Evolutionary conservation across 2,888 invertebrate genomes (phyloP).

Genomic region (Chrysolina haemoptera): DNA sequence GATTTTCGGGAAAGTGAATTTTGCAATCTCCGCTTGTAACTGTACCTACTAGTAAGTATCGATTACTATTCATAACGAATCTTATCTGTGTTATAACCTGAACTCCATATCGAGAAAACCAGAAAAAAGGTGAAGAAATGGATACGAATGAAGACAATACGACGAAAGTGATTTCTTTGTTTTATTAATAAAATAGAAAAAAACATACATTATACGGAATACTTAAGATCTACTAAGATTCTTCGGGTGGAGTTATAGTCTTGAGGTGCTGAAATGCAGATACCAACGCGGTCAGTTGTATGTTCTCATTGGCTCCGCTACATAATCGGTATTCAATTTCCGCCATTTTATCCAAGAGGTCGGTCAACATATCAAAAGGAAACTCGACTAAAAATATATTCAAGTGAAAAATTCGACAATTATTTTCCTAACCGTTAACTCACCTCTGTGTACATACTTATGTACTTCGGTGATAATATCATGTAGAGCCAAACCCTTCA

Average conservation of each 20-base stretch:
- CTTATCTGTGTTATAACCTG: too few relatives aligned
- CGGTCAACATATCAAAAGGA: slow-evolving; percentile 83
- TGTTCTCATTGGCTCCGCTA: slow-evolving; percentile 89
- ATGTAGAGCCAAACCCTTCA: slow-evolving; percentile 92
- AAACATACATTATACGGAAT: slow-evolving; percentile 1
- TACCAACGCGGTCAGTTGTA: slow-evolving; percentile 91
- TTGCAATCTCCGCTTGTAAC: too few relatives aligned
- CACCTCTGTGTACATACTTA: slow-evolving; percentile 87
- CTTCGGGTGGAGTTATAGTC: slow-evolving; percentile 69
- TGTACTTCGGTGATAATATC: slow-evolving; percentile 96
- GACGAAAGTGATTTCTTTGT: neutral
- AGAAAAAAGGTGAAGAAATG: too few relatives aligned
- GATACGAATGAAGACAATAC: neutral
- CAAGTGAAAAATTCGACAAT: neutral
- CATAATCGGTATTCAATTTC: slow-evolving; percentile 90
- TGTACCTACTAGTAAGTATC: too few relatives aligned
- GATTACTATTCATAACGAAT: too few relatives aligned
- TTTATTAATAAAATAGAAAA: neutral
- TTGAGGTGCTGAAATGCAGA: slow-evolving; percentile 89
- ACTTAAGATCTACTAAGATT: neutral
- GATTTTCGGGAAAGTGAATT: too few relatives aligned
- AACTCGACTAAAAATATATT: slow-evolving; percentile 83
- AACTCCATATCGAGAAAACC: too few relatives aligned
- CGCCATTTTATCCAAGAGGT: slow-evolving; percentile 89
- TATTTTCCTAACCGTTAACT: slow-evolving; percentile 63